Conservation (phyloP, 2,113 vertebrate species). For the Oreocharis arfaki region DNA sequence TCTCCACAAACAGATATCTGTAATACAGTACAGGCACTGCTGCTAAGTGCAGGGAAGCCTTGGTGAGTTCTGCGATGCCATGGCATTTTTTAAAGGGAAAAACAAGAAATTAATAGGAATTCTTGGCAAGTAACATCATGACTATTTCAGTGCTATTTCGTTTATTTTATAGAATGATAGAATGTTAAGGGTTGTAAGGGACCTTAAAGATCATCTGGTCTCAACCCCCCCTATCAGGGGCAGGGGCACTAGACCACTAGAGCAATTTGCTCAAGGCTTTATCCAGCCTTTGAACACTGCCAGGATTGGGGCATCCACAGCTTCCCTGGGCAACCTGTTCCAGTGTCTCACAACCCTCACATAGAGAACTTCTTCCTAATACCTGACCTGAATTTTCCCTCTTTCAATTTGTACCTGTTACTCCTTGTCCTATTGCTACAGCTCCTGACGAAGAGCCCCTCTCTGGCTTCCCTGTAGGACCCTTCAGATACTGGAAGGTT, state of each 20-base stretch:
- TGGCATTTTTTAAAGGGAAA: background rate
- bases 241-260: background rate
- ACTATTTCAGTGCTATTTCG: background rate
- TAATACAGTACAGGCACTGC: background rate
- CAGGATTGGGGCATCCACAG: background rate
- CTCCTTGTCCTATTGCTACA: rapidly evolving
- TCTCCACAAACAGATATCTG: background rate
- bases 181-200: background rate
- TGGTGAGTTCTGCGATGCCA: background rate
- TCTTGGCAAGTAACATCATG: background rate
- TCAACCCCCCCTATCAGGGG: rapidly evolving
- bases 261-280: background rate
- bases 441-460: background rate
- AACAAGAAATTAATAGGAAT: background rate
- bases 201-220: background rate
- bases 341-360: background rate
- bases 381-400: background rate
- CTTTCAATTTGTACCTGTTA: background rate
- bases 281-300: background rate
- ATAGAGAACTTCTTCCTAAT: background rate
- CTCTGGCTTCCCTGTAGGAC: background rate
- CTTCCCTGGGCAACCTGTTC: background rate
- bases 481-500: background rate
- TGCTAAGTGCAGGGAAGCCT: background rate
- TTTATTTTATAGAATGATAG: background rate